Base-by-base conservation (phyloP, 2,113 vertebrate species). In the Elephantulus edwardii region DNA sequence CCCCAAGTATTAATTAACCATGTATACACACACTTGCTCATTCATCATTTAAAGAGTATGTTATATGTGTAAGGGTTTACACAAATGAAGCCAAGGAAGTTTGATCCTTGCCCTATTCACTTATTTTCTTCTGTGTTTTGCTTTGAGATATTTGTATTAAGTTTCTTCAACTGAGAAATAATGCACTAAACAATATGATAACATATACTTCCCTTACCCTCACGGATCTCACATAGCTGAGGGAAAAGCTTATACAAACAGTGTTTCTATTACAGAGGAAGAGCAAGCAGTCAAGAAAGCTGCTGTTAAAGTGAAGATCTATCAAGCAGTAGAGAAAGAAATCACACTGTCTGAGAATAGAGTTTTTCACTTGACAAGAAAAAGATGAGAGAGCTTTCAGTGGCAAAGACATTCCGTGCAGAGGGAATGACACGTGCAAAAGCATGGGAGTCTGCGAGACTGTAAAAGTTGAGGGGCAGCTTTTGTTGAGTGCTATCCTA, bases 331-430 rank as follows among this genome's bases (percentile, higher is more conserved):
- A 30, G 68, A 93, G 33, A 38, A 82, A 78, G 68, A 93, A 19
- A 81, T 74, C 16, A 42, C n/a, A 11, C 38, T 66, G 14, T 62
- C 60, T 48, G 52, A 72, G 38, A 77, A 94, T 30, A 70, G 40
- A 85, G 68, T 52, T n/a, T 38, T 81, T 33, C 66, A 48, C 86
- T 88, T 82, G 60, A 82, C 56, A 81, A 79, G 81, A 81, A 76
- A 77, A 70, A 50, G 54, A 79, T 5, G 19, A 84, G 44, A 89
- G 24, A 30, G 22, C n/a, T 62, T 76, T 42, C 42, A 33, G 42
- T 1, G 30, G 56, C 16, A n/a, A 83, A 85, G 74, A 46, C 48
- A n/a, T 42, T 44, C 75, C 35, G 75, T 3, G 30, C 20, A 83
- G 58, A 78, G 26, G 2, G 19, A 14, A 56, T 40, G 26, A 56